Conservation (phyloP, 1,140 invertebrate genomes). For the Drosophila takahashii region DNA sequence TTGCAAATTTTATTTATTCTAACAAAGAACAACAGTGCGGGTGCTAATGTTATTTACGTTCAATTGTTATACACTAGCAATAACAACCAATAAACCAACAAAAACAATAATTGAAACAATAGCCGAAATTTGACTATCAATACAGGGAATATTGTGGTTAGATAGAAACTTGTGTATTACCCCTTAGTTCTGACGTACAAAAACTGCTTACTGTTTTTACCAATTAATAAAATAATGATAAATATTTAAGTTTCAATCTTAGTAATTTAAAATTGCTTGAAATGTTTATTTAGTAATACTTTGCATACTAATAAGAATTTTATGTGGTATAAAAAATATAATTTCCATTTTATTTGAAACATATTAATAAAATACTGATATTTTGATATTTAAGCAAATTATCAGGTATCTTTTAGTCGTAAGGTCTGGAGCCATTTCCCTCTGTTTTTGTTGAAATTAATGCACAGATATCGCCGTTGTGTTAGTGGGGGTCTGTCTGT, state of each 20-base stretch:
- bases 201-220: no score
- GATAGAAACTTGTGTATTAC: background rate
- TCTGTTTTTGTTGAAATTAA: slow-evolving; percentile 49
- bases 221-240: no score
- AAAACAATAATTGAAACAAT: slow-evolving; percentile 7
- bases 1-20: slow-evolving; percentile 19
- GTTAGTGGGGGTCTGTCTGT: slow-evolving; percentile 10
- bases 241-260: no score
- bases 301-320: no score
- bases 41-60: slow-evolving; percentile 22
- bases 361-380: no score
- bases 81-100: slow-evolving; percentile 14
- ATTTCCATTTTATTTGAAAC: no score
- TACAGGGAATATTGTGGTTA: background rate
- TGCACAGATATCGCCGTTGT: slow-evolving; percentile 32
- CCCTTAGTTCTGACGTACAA: background rate
- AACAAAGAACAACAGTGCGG: background rate
- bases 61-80: slow-evolving; percentile 19
- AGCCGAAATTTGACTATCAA: slow-evolving; percentile 22
- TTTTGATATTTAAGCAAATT: background rate
- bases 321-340: no score
- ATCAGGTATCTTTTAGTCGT: slow-evolving; percentile 6
- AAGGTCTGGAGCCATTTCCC: background rate
- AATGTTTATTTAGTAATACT: no score
- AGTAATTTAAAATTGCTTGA: no score